Evolutionary conservation across 2,113 vertebrate species (phyloP), one percentile per base, ranked within the genome.

Genomic region (Reinhardtius hippoglossoides): DNA sequence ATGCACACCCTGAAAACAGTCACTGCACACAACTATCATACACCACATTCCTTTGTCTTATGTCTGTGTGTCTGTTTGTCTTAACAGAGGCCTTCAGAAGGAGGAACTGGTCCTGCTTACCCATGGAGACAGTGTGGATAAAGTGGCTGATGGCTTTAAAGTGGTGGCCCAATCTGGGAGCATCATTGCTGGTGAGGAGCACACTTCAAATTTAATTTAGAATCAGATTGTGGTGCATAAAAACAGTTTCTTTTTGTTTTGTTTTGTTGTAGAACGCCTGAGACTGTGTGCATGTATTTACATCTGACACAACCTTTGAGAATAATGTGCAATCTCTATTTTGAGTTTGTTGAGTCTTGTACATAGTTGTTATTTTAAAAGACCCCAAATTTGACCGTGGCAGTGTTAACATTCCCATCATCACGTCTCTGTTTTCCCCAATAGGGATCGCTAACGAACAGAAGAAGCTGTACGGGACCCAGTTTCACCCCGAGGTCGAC

Each of bases 131-230:
- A 99, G 98, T 1, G 97, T 99, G 82, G 98, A 99, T 93, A 99
- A 99, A 92, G 97, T 99, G 37, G 98, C 98, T 24, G 98, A 99
- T 78, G 98, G 98, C 58, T 99, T 99, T 94, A 99, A 99, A 88
- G 96, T 98, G 70, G 97, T 99, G 86, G 97, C 98, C 18, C 97
- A 96, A 78, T 99, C 98, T 82, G 98, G 97, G 75, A 98, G 95
- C 91, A 97, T 99, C 50, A 94, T 98, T 86, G 98, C 98, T 90
- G 98, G 98, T 99, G 89, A 89, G 91, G 26, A 55, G 60, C 16
- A 23, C 0, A 8, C 0, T 0, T 69, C 67, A 13, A 20, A 50
- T 12, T 15, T 27, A 15, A 54, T 66, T 16, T 16, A 56, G 54
- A 61, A 64, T 50, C 40, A n/a, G 4, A 35, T 57, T 65, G 69